Percentiles rank a stretch among this genome's conserved stretches.
phyloP scores from a whole-genome alignment of 2,888 invertebrate species.

The Himalopsyche kuldschensis region DNA sequence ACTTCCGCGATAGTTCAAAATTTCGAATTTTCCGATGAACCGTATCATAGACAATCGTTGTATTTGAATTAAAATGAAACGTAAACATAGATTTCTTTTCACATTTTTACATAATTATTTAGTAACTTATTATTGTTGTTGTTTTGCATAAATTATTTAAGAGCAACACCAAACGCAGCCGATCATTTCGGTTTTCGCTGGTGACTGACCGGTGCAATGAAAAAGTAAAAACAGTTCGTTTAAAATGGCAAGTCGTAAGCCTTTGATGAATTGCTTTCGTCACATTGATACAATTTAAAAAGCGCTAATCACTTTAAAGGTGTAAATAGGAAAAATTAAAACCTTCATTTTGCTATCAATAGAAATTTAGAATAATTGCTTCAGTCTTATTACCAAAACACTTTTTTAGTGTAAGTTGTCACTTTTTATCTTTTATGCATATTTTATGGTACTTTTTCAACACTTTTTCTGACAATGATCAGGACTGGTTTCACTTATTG shows the following conservation, averaged over 20 bases:
- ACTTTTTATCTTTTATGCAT: no score
- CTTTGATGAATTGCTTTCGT: background rate
- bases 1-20: background rate
- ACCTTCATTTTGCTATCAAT: no score
- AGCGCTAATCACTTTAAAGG: no score
- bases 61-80: background rate
- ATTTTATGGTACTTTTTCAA: no score
- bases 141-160: background rate
- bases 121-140: background rate
- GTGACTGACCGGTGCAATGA: constrained; percentile 18
- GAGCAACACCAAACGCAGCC: constrained; percentile 18
- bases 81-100: background rate
- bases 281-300: background rate
- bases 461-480: no score
- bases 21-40: background rate
- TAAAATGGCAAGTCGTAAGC: background rate
- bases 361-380: no score
- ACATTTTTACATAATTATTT: no score
- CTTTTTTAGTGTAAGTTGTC: no score
- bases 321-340: no score
- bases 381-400: no score
- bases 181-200: constrained; percentile 25
- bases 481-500: no score
- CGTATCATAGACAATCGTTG: background rate
- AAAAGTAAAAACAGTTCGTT: background rate